phyloP scores from a whole-genome alignment of 2,888 invertebrate species.

The Cristatella mucedo region DNA sequence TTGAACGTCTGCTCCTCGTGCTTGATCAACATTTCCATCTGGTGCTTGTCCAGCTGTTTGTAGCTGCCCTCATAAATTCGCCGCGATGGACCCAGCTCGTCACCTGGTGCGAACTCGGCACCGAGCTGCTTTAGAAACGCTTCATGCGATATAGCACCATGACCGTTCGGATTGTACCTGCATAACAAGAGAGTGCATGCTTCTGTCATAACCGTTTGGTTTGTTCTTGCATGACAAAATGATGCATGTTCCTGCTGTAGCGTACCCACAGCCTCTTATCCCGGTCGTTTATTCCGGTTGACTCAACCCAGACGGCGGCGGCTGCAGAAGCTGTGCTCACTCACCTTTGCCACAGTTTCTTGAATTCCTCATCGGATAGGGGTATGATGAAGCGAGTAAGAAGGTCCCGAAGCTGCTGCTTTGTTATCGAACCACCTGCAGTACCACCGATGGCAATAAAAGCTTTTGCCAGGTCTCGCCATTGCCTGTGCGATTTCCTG shows the following conservation, averaged over 20 bases:
- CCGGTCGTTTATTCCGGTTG: too few relatives aligned
- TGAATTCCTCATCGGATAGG: conserved; percentile 25
- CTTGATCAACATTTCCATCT: conserved; percentile 20
- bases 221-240: background rate
- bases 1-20: conserved; percentile 27
- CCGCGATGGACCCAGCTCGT: conserved; percentile 23
- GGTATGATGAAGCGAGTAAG: conserved; percentile 25
- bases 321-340: conserved; percentile 11
- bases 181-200: background rate
- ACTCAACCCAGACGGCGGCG: too few relatives aligned
- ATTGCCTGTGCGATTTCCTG: conserved; percentile 25
- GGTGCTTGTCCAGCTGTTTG: conserved; percentile 21
- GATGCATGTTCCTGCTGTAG: background rate
- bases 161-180: conserved; percentile 25
- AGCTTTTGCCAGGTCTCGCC: conserved; percentile 28
- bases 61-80: conserved; percentile 24
- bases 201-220: background rate
- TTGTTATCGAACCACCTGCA: conserved; percentile 22
- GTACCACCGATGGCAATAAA: conserved; percentile 22
- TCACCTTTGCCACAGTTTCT: conserved; percentile 28
- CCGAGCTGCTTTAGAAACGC: conserved; percentile 26
- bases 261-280: too few relatives aligned
- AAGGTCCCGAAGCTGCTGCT: conserved; percentile 22
- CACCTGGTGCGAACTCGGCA: conserved; percentile 26
- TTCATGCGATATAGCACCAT: conserved; percentile 24